A percentile compares a stretch with the other conserved stretches of the same genome.
Evolutionary conservation across 2,888 invertebrate genomes (phyloP).

Genomic region (Agrotis clavis): DNA sequence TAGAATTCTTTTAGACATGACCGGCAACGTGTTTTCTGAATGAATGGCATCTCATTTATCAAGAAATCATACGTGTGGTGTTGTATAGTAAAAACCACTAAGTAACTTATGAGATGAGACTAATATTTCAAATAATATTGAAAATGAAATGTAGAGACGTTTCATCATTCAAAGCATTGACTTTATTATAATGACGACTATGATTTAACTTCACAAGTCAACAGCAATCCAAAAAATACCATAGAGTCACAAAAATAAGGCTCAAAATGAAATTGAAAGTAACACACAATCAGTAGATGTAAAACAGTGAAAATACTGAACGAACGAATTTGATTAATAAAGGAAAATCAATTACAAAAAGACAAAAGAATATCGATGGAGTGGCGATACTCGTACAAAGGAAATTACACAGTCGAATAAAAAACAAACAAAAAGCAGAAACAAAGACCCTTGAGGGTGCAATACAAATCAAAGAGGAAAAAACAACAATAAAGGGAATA

Average conservation of each 20-base stretch:
- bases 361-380: conserved; percentile 1
- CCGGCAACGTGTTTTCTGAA: background rate
- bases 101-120: too few species aligned
- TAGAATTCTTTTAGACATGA: conserved; percentile 3
- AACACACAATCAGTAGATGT: background rate
- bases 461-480: conserved; percentile 18
- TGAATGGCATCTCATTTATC: background rate
- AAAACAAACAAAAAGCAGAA: background rate
- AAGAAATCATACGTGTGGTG: background rate
- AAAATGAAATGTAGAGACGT: background rate
- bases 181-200: background rate
- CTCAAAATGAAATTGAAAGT: background rate
- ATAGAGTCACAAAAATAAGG: background rate
- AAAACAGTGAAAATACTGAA: background rate
- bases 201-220: too few species aligned
- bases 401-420: conserved; percentile 2
- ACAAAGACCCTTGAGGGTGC: conserved; percentile 15
- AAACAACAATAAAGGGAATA: conserved; percentile 12
- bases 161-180: background rate
- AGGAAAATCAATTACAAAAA: background rate
- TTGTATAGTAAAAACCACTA: background rate
- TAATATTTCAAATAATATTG: too few species aligned
- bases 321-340: conserved; percentile 5
- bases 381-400: conserved; percentile 10
- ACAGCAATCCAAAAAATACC: background rate